Evolutionary conservation across 2,797 vertebrate species (phyloP).

Genomic region (Ficedula albicollis): DNA sequence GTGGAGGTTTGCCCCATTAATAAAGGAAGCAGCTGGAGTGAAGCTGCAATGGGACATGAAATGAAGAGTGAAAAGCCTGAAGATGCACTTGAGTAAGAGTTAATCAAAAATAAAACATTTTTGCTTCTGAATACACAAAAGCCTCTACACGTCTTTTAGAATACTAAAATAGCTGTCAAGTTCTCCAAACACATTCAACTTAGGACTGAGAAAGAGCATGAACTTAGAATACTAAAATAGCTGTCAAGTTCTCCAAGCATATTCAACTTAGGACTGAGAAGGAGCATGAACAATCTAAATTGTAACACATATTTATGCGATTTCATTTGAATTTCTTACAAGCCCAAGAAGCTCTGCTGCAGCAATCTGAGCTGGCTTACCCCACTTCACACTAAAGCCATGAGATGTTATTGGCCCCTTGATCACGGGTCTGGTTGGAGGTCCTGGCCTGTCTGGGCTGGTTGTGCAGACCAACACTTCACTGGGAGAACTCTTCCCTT

Average conservation of each 20-base stretch:
- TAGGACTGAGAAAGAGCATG: background rate
- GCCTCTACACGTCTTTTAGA: background rate
- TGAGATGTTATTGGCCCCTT: conserved; percentile 82
- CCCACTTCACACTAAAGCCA: conserved; percentile 92
- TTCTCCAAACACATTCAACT: background rate
- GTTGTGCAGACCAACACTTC: conserved; percentile 95
- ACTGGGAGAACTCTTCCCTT: conserved; percentile 93
- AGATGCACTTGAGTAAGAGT: rapidly evolving
- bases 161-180: background rate
- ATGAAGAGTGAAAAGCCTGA: background rate
- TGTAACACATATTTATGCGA: rapidly evolving
- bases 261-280: background rate
- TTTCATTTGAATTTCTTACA: background rate
- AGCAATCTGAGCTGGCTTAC: conserved; percentile 71
- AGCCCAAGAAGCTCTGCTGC: background rate
- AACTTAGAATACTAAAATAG: background rate
- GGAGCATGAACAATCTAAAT: background rate
- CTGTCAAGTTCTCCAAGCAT: background rate
- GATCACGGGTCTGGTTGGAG: conserved; percentile 86
- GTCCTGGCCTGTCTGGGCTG: conserved; percentile 92
- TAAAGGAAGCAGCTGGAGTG: background rate
- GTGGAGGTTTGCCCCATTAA: rapidly evolving
- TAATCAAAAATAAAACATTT: background rate
- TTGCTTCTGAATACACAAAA: background rate
- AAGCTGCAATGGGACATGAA: background rate